A percentile compares a stretch with the other conserved stretches of the same genome.
Evolutionary conservation across 2,113 vertebrate species (phyloP).

Genomic region (Laterallus jamaicensis): DNA sequence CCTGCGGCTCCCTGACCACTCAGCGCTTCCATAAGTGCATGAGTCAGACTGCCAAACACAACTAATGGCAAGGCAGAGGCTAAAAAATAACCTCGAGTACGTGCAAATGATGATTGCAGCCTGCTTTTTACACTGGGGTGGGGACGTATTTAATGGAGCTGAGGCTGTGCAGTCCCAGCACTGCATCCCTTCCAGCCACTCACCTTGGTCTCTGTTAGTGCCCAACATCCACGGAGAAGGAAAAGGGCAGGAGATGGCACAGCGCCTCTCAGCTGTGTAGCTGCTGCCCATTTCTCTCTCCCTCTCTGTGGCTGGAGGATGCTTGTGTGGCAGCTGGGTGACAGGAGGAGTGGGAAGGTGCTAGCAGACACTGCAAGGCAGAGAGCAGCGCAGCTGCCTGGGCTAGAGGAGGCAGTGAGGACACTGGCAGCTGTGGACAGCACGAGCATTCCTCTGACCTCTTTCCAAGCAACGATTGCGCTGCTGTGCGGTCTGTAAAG

Average conservation of each 20-base stretch:
- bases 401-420: not conserved
- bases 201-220: not conserved
- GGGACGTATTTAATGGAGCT: not conserved
- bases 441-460: not conserved
- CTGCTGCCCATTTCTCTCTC: not conserved
- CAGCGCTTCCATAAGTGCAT: not conserved
- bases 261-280: not conserved
- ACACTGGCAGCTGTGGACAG: fast-evolving
- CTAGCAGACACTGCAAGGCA: not conserved
- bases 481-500: not conserved
- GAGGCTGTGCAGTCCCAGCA: not conserved
- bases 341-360: not conserved
- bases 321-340: not conserved
- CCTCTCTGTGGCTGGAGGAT: not conserved
- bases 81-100: not conserved
- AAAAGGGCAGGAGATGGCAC: not conserved
- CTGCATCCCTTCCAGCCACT: not conserved
- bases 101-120: not conserved
- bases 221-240: not conserved
- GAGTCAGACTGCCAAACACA: not conserved
- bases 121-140: not conserved
- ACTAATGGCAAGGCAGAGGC: not conserved
- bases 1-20: not conserved
- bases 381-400: not conserved
- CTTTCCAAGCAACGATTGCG: not conserved